phyloP scores from a whole-genome alignment of 2,888 invertebrate species.

The Agonopterix alstromeriana region DNA sequence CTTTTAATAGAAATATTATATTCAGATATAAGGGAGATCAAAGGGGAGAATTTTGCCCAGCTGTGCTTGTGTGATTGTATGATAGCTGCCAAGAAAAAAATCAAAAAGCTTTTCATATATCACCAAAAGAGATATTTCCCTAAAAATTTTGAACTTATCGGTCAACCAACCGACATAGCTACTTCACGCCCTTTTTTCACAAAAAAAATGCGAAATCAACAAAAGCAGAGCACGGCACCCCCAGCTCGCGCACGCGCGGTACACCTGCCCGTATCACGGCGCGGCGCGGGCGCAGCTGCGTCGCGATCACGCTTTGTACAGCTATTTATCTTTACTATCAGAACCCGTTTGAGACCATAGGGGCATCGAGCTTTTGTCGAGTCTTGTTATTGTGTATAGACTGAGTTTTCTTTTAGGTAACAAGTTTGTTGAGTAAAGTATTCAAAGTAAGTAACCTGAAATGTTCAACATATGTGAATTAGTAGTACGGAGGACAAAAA shows the following conservation, averaged over 20 bases:
- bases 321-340: neutral
- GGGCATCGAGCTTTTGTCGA: conserved; percentile 14
- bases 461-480: too few relatives aligned
- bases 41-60: too few relatives aligned
- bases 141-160: too few relatives aligned
- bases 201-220: neutral
- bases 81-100: too few relatives aligned
- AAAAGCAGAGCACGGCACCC: conserved; percentile 1
- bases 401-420: neutral
- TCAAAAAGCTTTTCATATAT: too few relatives aligned
- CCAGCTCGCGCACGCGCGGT: conserved; percentile 5
- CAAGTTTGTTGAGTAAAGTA: too few relatives aligned
- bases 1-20: too few relatives aligned
- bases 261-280: conserved; percentile 60
- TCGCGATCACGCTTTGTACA: neutral
- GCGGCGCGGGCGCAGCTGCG: conserved; percentile 43
- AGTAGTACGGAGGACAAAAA: too few relatives aligned
- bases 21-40: too few relatives aligned
- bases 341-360: neutral
- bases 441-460: too few relatives aligned
- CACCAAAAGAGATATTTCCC: too few relatives aligned
- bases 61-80: too few relatives aligned
- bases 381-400: conserved; percentile 5
- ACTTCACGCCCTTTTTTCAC: neutral
- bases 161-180: neutral